Evolutionary conservation across 2,797 vertebrate genomes (phyloP), one percentile per base, ranked within the genome.

Genomic region (Lates japonicus): DNA sequence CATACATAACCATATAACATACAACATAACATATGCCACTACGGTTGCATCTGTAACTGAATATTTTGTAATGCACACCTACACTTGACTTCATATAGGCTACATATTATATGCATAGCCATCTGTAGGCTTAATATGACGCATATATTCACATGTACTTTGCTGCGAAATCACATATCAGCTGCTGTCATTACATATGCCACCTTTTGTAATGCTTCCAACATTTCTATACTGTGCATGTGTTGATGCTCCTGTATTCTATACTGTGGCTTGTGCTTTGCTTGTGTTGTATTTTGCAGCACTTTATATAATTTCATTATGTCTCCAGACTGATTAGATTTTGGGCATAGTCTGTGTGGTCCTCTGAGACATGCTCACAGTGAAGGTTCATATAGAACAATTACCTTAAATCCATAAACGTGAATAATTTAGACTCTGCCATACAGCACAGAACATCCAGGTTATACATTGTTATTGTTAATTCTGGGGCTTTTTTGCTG

Each of bases 41-140:
- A 42, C 11, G 19, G 16, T 6, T 70, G 51, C 49, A 64, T 75
- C 61, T 81, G 44, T 69, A 44, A 33, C 46, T 17, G 49, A 80
- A 44, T 63, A 65, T 48, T 69, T 75, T 81, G 66, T 37, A 51
- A 61, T 48, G 37, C 60, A 69, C 48, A 19, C 49, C 60, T 51
- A 76, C 55, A 6, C 58, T 37, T 20, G 7, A 7, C 65, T 29
- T 57, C 46, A 8, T 61, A 22, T 58, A 39, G 80, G 31, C 55
- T 25, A 52, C 25, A 25, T 84, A 80, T 13, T 25, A 10, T 25
- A 77, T 80, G 63, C 74, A 82, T 83, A 69, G 70, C 49, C 78
- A 77, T 75, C 80, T 73, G 69, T 25, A 51, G 41, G 44, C 62
- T 63, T 63, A 74, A 76, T 66, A 4, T 54, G 61, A 62, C 13